These are phyloP conservation scores for Pandemis heparana DNA, from an alignment of 2,888 invertebrate genomes.

Conservation along the genomic window DNA sequence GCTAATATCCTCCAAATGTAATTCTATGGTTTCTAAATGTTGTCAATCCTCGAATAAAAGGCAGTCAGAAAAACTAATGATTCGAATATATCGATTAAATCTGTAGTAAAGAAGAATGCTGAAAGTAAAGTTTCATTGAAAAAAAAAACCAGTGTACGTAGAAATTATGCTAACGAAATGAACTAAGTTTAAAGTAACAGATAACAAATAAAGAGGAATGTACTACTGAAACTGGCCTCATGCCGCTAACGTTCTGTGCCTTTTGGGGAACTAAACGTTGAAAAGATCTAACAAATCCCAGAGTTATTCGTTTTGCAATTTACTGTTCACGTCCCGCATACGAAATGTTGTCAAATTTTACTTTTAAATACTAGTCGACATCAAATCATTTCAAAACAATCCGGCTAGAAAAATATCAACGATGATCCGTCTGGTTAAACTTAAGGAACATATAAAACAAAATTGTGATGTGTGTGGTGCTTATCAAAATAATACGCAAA, in stretches of 20 bases:
- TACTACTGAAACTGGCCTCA: not conserved
- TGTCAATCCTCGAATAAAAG: slow-evolving; percentile 3
- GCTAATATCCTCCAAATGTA: slow-evolving; percentile 51
- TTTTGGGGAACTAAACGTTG: not conserved
- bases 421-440: not conserved
- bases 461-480: slow-evolving; percentile 36
- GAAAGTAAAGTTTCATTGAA: too few relatives aligned
- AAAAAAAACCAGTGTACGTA: not conserved
- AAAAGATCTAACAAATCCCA: not conserved
- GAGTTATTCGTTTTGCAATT: not conserved
- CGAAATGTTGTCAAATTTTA: not conserved
- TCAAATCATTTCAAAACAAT: not conserved
- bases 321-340: not conserved
- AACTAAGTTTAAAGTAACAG: not conserved
- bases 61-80: not conserved
- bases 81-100: not conserved
- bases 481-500: slow-evolving; percentile 37
- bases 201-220: slow-evolving; percentile 21
- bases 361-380: not conserved
- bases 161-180: not conserved
- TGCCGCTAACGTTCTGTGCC: not conserved
- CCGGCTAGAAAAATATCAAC: not conserved
- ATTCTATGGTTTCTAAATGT: slow-evolving; percentile 31
- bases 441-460: slow-evolving; percentile 11
- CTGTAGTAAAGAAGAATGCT: too few relatives aligned